Percentiles rank a stretch among this genome's conserved stretches.
Evolutionary conservation across 2,797 vertebrate genomes (phyloP).

Genomic region (Siniperca scherzeri): DNA sequence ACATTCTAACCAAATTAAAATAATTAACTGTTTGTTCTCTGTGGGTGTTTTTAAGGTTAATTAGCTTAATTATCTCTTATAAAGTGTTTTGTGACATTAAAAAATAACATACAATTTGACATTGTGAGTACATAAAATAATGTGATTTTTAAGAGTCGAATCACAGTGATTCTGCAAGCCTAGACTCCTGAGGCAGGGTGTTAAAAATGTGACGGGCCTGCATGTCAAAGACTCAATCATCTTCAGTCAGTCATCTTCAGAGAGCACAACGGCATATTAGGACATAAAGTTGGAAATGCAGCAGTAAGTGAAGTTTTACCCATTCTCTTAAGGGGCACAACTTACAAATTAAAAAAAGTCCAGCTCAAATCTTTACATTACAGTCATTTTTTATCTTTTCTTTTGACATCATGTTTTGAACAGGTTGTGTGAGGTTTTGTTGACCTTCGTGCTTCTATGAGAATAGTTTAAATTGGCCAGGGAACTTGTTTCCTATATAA

Average conservation of each 20-base stretch:
- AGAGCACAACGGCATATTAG: neutral
- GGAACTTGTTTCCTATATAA: neutral
- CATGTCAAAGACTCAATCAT: neutral
- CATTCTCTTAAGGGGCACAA: neutral
- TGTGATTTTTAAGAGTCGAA: neutral
- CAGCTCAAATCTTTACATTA: neutral
- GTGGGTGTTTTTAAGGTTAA: neutral
- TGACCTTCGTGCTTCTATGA: neutral
- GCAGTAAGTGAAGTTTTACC: neutral
- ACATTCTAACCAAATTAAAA: constrained; percentile 11
- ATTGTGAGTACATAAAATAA: neutral
- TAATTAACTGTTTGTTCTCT: neutral
- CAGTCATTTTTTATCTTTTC: neutral
- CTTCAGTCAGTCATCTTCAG: neutral
- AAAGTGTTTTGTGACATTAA: neutral
- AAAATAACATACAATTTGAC: neutral
- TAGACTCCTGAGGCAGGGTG: neutral
- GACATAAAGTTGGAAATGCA: neutral
- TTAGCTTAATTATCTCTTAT: neutral
- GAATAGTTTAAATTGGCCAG: neutral
- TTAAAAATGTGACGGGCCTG: neutral
- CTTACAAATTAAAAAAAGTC: neutral
- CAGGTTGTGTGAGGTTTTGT: neutral
- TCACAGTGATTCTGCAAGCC: neutral
- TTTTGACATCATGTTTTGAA: neutral